Base-by-base conservation (phyloP, 2,797 vertebrate genomes). In the Psittacula echo region DNA sequence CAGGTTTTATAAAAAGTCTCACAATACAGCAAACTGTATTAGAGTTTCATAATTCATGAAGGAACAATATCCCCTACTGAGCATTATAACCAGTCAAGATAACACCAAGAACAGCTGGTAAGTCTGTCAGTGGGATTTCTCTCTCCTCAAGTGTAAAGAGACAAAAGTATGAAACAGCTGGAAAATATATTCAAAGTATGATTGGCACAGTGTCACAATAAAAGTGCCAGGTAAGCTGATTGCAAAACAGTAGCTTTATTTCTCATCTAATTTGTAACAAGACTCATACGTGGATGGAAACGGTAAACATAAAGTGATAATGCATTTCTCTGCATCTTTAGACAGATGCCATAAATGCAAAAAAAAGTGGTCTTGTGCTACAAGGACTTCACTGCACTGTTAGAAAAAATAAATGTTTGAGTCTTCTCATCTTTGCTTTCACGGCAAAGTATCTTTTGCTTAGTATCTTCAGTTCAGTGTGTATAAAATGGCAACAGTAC, bases 11-110 rank as follows among this genome's bases (percentile, higher is more conserved):
- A 92, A 89, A 26, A 60, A 92, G 58, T 60, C 60, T 83, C 79
- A 70, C 67, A 74, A 47, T 51, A 70, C 74, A 74, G 44, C 7
- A 5, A 85, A 81, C 61, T 65, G 42, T 54, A 94, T 89, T 82
- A 87, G 74, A 67, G 50, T 78, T 96, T 96, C 84, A 85, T 90
- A 94, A 95, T 94, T 95, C 85, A 94, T 81, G 77, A 94, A 93
- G 87, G 74, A 90, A 60, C 23, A 91, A 70, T 50, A 91, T 92
- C 58, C 72, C 72, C 86, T 68, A 39, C 62, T 84, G 87, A 92
- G 76, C 77, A 75, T 85, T 82, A 85, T 68, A 94, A 88, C 66
- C 67, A 91, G 75, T 75, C 44, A 93, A 88, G 64, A 89, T 60
- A 96, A 90, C 72, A 73, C 71, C 85, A 64, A 92, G 92, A 95